Evolutionary conservation across 2,888 invertebrate species (phyloP).

Genomic region (Acronicta leporina): DNA sequence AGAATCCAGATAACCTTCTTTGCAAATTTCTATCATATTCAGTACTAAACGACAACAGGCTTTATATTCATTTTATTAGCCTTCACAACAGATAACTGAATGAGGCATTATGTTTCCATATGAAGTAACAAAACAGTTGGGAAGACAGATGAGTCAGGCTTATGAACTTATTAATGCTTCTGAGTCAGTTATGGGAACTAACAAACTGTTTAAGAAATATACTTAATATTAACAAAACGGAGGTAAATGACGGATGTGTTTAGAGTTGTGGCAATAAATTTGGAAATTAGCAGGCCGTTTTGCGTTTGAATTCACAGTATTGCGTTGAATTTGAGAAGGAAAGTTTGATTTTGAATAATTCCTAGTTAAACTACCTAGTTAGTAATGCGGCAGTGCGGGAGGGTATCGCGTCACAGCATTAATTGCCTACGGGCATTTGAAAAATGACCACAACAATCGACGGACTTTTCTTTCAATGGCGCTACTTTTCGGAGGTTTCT

Average conservation of each 20-base stretch:
- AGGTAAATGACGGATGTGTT: constrained; percentile 18
- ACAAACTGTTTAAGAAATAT: neutral
- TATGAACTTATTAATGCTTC: constrained; percentile 27
- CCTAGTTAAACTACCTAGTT: constrained; percentile 66
- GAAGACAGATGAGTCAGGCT: constrained; percentile 31
- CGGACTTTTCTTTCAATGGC: constrained; percentile 70
- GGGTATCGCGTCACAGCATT: constrained; percentile 57
- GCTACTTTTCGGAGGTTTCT: constrained; percentile 72
- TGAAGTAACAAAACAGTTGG: constrained; percentile 18
- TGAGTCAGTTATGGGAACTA: constrained; percentile 15
- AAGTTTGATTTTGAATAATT: constrained; percentile 57
- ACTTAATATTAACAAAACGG: constrained; percentile 13
- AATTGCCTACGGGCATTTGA: constrained; percentile 68
- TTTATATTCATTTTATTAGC: too few species aligned
- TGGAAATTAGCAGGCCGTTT: constrained; percentile 35
- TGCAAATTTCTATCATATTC: neutral
- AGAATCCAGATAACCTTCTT: neutral
- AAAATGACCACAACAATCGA: constrained; percentile 69
- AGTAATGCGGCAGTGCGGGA: constrained; percentile 52
- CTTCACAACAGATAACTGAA: constrained; percentile 32
- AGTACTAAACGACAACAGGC: constrained; percentile 1
- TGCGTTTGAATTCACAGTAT: constrained; percentile 14
- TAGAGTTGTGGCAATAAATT: constrained; percentile 20
- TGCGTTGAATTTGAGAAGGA: constrained; percentile 36
- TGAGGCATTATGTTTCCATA: constrained; percentile 29